Evolutionary conservation across 2,113 vertebrate genomes (phyloP), one percentile per base, ranked within the genome.

Genomic region (Gallinago media): DNA sequence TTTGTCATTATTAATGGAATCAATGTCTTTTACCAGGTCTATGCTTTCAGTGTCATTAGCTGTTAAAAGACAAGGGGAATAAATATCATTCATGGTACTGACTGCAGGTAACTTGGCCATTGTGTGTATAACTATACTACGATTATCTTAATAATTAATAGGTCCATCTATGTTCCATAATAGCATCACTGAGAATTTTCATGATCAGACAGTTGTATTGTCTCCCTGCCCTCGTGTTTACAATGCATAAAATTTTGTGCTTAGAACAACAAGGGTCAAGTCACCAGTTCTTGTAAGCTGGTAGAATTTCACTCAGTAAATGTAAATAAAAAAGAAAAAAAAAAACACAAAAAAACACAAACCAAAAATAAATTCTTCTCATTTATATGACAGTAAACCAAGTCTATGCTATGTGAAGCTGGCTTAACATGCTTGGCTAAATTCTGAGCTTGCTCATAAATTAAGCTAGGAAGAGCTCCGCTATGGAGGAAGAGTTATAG

Each of bases 141-240:
- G 22, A 91, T 78, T 61, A 74, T 40, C 20, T 91, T 86, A 78
- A 81, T 84, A 89, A 95, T 80, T 91, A 78, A 92, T 59, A 31
- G 26, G 8, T 80, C 54, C 15, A 82, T 75, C 80, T 78, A 15
- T 87, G n/a, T 61, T 78, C 40, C 21, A 12, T 63, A 82, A 91
- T 32, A 75, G 2, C 73, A 72, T 63, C 38, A 34, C 18, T 91
- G 52, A 74, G 44, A 75, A 75, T 75, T 29, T 59, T 68, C 36
- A 44, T 32, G 55, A 34, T 67, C 47, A 49, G 50, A 23, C 3
- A 78, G 34, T 34, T 19, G 31, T 32, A 20, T 29, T 76, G 56
- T n/a, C 26, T 83, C 27, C 34, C 58, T 74, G 42, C 15, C 61
- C 29, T 86, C 47, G 56, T 2, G 3, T 1, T 3, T 15, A n/a